Evolutionary conservation across 2,888 invertebrate species (phyloP).

Genomic region (Sinohyriopsis cumingii): DNA sequence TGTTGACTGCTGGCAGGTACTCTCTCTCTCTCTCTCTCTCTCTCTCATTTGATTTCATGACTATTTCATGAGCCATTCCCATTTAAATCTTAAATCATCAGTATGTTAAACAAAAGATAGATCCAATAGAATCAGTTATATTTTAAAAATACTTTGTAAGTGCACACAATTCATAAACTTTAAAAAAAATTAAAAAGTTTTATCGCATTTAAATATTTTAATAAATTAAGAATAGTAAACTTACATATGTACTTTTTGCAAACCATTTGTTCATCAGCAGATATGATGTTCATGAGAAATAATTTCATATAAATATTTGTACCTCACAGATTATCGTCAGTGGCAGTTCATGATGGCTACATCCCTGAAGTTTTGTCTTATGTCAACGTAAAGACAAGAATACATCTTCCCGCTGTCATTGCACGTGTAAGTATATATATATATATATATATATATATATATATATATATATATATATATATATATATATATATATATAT

Average conservation of each 20-base stretch:
- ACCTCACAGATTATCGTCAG: constrained; percentile 38
- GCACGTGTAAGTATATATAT: constrained; percentile 30
- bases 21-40: no score
- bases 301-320: neutral
- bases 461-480: neutral
- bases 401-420: constrained; percentile 39
- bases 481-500: no score
- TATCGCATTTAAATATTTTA: neutral
- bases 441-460: neutral
- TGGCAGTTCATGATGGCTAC: constrained; percentile 47
- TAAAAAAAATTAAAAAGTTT: neutral
- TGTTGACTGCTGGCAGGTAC: constrained; percentile 47
- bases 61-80: neutral
- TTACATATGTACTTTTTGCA: no score
- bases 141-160: neutral
- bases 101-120: neutral
- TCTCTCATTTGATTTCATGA: no score
- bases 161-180: neutral
- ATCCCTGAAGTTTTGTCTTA: constrained; percentile 48
- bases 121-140: no score
- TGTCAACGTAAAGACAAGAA: constrained; percentile 46
- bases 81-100: neutral
- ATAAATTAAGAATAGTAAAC: no score
- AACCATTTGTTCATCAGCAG: no score
- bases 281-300: no score